These are phyloP conservation scores for Cirrhinus mrigala DNA, from an alignment of 2,797 vertebrate genomes.

Conservation along the genomic window DNA sequence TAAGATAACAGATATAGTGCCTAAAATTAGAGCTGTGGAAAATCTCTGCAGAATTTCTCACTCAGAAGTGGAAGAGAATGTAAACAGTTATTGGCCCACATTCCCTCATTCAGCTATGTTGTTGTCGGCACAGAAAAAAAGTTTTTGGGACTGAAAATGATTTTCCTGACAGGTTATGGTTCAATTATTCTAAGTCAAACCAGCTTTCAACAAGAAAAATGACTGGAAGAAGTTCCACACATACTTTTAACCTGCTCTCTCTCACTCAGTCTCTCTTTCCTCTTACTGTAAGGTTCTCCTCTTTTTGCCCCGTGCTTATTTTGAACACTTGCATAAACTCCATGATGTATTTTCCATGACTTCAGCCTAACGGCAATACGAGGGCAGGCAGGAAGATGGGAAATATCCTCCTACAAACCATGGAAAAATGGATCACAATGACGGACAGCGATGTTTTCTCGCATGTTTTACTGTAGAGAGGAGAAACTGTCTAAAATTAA, in stretches of 20 bases:
- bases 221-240: constrained; percentile 1
- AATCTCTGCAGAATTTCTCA: constrained; percentile 40
- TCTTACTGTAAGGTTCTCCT: constrained; percentile 24
- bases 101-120: constrained; percentile 20
- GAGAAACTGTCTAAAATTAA: constrained; percentile 10
- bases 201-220: constrained; percentile 11
- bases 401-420: constrained; percentile 41
- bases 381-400: constrained; percentile 44
- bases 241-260: not conserved
- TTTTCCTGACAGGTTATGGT: constrained; percentile 18
- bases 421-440: constrained; percentile 32
- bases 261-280: not conserved
- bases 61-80: not conserved
- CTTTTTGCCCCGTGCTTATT: constrained; percentile 30
- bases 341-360: constrained; percentile 62
- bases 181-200: constrained; percentile 11
- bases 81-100: not conserved
- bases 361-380: constrained; percentile 44
- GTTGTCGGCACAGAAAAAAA: not conserved
- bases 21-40: constrained; percentile 20
- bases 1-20: constrained; percentile 3
- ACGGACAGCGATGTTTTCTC: constrained; percentile 18
- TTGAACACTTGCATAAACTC: constrained; percentile 56
- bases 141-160: not conserved
- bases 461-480: constrained; percentile 21